Evolutionary conservation across 2,888 invertebrate genomes (phyloP), one percentile per base, ranked within the genome.

Genomic region (Idaea dimidiata): DNA sequence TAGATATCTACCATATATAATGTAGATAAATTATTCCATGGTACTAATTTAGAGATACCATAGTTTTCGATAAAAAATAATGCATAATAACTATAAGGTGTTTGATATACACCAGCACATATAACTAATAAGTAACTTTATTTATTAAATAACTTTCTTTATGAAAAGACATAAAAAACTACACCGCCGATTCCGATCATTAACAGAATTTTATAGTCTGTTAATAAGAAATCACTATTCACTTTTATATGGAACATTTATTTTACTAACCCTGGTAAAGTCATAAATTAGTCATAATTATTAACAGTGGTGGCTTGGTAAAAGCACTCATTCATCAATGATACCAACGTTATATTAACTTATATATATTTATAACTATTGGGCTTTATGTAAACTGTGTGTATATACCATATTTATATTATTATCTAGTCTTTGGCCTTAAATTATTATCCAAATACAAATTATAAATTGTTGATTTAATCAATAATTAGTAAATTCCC

Each of bases 281-380:
- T 17, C 56, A 57, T 58, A 64, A 53, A 57, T n/a, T 60, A 62
- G 58, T 62, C 61, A 58, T 62, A 65, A 54, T 54, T 61, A 62
- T 59, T 72, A 72, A 72, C 64, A 62, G 60, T 65, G 82, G 80
- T 79, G 76, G 83, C 79, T 82, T 81, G 81, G 78, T 77, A 66
- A 71, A 71, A 59, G 76, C 79, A 78, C 79, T 72, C 73, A 73
- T 66, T 67, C 67, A 54, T 59, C 58, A 56, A 33, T n/a, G n/a
- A 54, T 59, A 54, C 55, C 58, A 14, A 58, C 59, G 61, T 63
- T 63, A 60, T 59, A 64, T 67, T 66, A 67, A 68, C 54, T 62
- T 59, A 67, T 67, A 66, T 70, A 61, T 64, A 65, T 66, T 67
- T 69, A 64, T 60, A 61, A 69, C 67, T 68, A 69, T 75, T 75